Base-by-base conservation (phyloP, 2,113 vertebrate genomes). In the Eira barbara region DNA sequence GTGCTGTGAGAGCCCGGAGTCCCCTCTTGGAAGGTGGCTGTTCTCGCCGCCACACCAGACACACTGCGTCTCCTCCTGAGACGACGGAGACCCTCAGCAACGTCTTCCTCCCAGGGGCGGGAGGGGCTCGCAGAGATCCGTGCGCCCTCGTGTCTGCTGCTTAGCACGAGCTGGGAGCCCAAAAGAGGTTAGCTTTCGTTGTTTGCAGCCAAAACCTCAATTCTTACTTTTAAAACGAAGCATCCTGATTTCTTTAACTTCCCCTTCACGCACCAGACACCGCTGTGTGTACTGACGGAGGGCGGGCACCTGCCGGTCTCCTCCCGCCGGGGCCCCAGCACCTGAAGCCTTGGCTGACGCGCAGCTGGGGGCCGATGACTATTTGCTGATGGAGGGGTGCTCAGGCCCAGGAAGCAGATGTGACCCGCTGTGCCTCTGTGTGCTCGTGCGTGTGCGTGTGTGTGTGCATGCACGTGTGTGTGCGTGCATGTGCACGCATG, bases 331-430 rank as follows among this genome's bases (percentile, higher is more conserved):
- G 27, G 29, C 27, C 29, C 34, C 39, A 76, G 59, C 6, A 8
- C 57, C 21, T 5, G 25, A 47, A 36, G 29, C 61, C 0, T 0
- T 12, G 29, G 23, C 61, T 55, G 45, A n/a, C 45, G 49, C 13
- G 31, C 0, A 10, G 65, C 0, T 52, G 65, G 65, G 59, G 34
- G 42, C 76, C 9, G 7, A 2, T 15, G 57, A 20, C 27, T 29
- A 7, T 27, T 29, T 10, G 6, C 17, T 3, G 86, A 49, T 12
- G 73, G 7, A 29, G 15, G 6, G 34, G 8, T 13, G 17, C 67
- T 36, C 18, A 4, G 34, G 67, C 67, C 34, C 67, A 36, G 67
- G 67, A 36, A 69, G 67, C 67, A 69, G 34, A 36, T 10, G 67
- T 20, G 67, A 69, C 34, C 67, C 20, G 34, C 34, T 4, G 34